A percentile compares a stretch with the other conserved stretches of the same genome.
Conservation (phyloP, 2,113 vertebrate species). For the Callaeas wilsoni region DNA sequence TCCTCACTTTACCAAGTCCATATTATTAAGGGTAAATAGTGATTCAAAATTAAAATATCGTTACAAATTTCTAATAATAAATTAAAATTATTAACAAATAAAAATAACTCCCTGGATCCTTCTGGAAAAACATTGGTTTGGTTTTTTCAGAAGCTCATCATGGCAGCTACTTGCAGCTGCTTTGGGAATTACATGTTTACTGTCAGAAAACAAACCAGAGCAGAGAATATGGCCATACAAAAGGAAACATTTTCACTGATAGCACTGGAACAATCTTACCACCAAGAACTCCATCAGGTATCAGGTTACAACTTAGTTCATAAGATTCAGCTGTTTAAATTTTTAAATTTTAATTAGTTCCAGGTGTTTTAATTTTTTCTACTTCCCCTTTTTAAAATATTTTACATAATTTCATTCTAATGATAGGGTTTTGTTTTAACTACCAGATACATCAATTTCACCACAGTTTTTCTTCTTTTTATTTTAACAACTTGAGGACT, state of each 20-base stretch:
- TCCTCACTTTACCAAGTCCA: neutral
- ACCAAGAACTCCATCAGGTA: neutral
- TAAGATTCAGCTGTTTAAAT: neutral
- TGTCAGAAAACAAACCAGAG: neutral
- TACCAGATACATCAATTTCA: slow-evolving; percentile 3
- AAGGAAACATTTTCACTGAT: neutral
- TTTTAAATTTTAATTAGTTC: neutral
- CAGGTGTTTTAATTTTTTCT: neutral
- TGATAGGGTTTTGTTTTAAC: slow-evolving; percentile 18
- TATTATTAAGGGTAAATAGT: neutral
- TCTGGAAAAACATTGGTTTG: neutral
- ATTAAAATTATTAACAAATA: neutral
- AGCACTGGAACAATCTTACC: neutral
- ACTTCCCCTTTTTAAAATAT: slow-evolving; percentile 2
- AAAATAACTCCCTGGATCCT: neutral
- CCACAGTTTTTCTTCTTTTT: slow-evolving; percentile 30
- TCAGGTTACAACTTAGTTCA: neutral
- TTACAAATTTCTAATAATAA: neutral
- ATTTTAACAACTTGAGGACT: slow-evolving; percentile 47
- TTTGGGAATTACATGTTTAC: neutral
- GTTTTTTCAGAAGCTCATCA: neutral
- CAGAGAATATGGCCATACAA: neutral
- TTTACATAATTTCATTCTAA: slow-evolving; percentile 1
- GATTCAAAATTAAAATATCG: neutral
- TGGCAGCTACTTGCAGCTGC: neutral